Percentiles rank a stretch among this genome's conserved stretches.
Evolutionary conservation across 2,113 vertebrate genomes (phyloP).

Genomic region (Lasiurus cinereus): DNA sequence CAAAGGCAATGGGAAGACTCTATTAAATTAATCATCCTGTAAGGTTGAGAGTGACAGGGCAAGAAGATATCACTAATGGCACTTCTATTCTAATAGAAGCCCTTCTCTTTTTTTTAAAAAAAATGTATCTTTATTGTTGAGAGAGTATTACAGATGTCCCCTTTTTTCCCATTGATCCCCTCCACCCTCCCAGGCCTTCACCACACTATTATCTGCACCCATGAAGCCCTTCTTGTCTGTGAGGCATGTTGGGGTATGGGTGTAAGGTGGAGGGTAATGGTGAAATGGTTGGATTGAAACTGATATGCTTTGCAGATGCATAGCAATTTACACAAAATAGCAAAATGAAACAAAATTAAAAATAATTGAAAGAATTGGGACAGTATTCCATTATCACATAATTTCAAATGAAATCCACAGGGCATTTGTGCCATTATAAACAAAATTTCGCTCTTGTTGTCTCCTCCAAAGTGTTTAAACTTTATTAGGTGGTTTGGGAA

Average conservation of each 20-base stretch:
- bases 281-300: neutral
- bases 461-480: neutral
- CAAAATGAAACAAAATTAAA: neutral
- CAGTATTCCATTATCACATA: neutral
- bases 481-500: neutral
- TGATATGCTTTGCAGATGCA: neutral
- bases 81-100: neutral
- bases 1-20: neutral
- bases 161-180: no score
- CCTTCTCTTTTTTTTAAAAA: no score
- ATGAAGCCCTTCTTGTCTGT: neutral
- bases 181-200: no score
- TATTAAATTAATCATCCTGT: neutral
- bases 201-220: no score
- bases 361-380: neutral
- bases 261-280: neutral
- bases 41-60: neutral
- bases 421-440: neutral
- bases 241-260: neutral
- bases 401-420: neutral
- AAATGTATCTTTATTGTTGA: no score
- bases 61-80: neutral
- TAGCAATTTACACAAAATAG: neutral
- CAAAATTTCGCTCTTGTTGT: neutral
- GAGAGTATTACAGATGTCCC: no score